These are phyloP conservation scores for Ophion ellenae DNA, from an alignment of 2,888 invertebrate species.

Conservation along the genomic window DNA sequence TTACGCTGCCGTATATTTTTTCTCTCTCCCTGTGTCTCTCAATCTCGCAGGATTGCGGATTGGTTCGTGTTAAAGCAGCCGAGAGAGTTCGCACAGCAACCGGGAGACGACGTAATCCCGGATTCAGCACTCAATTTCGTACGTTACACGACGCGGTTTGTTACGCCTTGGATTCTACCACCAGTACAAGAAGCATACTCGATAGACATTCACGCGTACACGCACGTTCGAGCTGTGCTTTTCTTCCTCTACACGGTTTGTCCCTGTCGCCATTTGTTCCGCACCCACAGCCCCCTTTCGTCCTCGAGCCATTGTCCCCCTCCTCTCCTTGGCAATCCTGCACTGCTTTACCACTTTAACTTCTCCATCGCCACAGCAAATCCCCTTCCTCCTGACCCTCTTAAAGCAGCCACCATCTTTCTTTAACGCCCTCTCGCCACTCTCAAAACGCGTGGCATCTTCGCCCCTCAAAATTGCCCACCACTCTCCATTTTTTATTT, in stretches of 20 bases:
- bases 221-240: conserved; percentile 21
- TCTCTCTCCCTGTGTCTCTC: conserved; percentile 51
- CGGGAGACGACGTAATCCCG: conserved; percentile 80
- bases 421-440: conserved; percentile 43
- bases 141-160: conserved; percentile 80
- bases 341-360: conserved; percentile 62
- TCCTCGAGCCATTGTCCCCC: conserved; percentile 36
- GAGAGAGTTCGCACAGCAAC: conserved; percentile 61
- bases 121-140: conserved; percentile 83
- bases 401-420: conserved; percentile 60
- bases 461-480: conserved; percentile 39
- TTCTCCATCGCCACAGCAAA: conserved; percentile 66
- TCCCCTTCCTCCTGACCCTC: conserved; percentile 54
- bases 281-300: conserved; percentile 37
- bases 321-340: conserved; percentile 44
- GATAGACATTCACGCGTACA: conserved; percentile 17
- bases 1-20: conserved; percentile 11
- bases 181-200: conserved; percentile 30
- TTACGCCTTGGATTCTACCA: conserved; percentile 64
- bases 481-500: conserved; percentile 6
- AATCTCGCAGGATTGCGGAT: conserved; percentile 43
- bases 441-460: conserved; percentile 21
- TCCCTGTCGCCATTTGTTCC: conserved; percentile 51
- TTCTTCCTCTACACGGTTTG: conserved; percentile 36
- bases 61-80: conserved; percentile 17